Base-by-base conservation (phyloP, 2,113 vertebrate genomes). In the Gobio gobio region DNA sequence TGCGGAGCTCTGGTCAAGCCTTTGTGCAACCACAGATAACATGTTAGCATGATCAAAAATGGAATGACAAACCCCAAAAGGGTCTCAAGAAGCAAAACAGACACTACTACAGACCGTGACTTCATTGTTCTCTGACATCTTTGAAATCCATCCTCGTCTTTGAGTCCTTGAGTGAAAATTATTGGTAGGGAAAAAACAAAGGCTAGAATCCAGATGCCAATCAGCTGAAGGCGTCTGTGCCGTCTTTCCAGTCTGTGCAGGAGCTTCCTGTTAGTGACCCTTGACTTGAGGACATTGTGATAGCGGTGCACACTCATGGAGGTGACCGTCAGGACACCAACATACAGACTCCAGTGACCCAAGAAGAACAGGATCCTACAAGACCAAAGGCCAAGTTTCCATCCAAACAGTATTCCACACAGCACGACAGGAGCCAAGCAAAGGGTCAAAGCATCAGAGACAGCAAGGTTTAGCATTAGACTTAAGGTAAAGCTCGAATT, bases 391-490 rank as follows among this genome's bases (percentile, higher is more conserved):
- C 90, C 91, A 54, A 93, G 92, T 51, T 89, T 18, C 94, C 94
- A 95, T 0, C 88, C 86, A 43, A 87, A 79, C 5, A 89, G 87
- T 56, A 95, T 89, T 18, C 92, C 91, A 13, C 93, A 91, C 63
- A 94, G 93, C 93, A 92, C 95, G 0, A 93, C 7, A 0, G 93
- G 92, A 87, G 94, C 86, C 64, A 93, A 91, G 20, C 91, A 18
- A 36, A 95, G 91, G 0, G 92, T 90, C 72, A 94, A 87, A 40
- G 92, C 76, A 86, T 95, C 94, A 26, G 93, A 91, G 56, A 94
- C 43, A 7, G 93, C 93, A 83, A 95, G 88, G 79, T 94, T 93
- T 70, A 94, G 72, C 85, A 95, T 94, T 33, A 95, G 91, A 77
- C 91, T 78, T 10, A 93, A 83, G 0, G 94, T 94, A 45, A 90